These are phyloP conservation scores for Thamnophis sirtalis DNA, from an alignment of 2,113 vertebrate species.

Conservation along the genomic window DNA sequence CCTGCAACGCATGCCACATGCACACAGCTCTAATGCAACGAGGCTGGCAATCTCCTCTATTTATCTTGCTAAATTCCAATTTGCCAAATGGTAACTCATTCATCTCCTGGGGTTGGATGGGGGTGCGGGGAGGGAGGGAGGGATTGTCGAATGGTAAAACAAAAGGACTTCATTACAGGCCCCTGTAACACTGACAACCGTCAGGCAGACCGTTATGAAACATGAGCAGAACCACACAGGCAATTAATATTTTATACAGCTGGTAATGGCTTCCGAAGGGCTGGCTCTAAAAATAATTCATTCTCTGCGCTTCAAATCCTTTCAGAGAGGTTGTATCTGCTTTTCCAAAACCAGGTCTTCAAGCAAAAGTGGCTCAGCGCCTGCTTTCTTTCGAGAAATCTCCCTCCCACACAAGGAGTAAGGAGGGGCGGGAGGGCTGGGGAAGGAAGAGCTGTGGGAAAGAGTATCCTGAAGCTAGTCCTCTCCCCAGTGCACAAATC, in stretches of 20 bases:
- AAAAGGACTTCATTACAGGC: conserved; percentile 30
- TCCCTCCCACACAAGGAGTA: background rate
- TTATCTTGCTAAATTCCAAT: background rate
- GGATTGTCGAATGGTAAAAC: conserved; percentile 11
- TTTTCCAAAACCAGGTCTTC: conserved; percentile 10
- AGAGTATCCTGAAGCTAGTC: background rate
- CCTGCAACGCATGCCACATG: background rate
- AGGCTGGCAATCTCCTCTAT: background rate
- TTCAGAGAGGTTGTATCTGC: conserved; percentile 30
- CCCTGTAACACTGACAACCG: background rate
- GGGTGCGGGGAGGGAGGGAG: background rate
- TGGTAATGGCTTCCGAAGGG: conserved; percentile 62
- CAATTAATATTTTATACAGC: conserved; percentile 62
- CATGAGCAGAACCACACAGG: conserved; percentile 44
- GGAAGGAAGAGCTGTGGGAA: background rate
- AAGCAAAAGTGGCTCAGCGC: background rate
- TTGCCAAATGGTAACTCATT: background rate
- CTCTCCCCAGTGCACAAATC: background rate
- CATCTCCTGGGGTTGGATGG: background rate
- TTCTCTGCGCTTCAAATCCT: conserved; percentile 30
- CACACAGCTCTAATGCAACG: background rate
- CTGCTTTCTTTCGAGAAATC: conserved; percentile 29
- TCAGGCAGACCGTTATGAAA: conserved; percentile 45
- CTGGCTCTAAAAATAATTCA: conserved; percentile 65
- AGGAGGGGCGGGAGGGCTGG: background rate